Percentiles rank a stretch among this genome's conserved stretches.
Evolutionary conservation across 2,113 vertebrate species (phyloP).

Genomic region (Dipodomys merriami): DNA sequence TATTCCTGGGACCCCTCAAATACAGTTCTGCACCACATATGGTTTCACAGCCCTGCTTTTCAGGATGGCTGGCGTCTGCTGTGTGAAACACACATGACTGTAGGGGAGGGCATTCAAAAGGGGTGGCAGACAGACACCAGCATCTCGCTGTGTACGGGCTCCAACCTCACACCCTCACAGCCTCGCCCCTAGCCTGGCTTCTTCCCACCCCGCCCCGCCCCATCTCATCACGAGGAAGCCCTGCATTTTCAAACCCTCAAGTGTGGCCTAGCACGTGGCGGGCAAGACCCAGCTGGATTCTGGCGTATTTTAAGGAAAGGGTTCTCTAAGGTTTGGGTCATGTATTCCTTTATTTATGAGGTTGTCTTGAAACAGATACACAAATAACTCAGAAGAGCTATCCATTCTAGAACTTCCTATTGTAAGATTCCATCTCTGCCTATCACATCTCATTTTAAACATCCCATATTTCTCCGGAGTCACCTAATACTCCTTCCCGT

Average conservation of each 20-base stretch:
- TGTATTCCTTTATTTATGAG: not conserved
- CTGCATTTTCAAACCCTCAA: not conserved
- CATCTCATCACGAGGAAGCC: no score
- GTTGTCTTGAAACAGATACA: constrained; percentile 36
- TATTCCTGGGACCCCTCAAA: no score
- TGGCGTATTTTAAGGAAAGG: constrained; percentile 1
- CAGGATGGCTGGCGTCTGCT: not conserved
- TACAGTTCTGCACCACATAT: not conserved
- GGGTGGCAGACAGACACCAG: not conserved
- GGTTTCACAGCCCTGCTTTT: not conserved
- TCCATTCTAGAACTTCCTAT: not conserved
- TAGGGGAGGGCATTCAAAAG: not conserved
- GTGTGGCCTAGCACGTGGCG: not conserved
- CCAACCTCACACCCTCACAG: not conserved
- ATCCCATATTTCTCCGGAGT: not conserved
- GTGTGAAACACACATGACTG: not conserved
- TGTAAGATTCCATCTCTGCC: not conserved
- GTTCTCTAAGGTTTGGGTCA: not conserved
- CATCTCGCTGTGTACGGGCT: not conserved
- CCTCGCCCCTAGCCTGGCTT: not conserved
- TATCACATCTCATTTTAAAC: not conserved
- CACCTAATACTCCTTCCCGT: not conserved
- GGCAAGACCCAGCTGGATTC: not conserved
- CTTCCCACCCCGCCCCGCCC: no score
- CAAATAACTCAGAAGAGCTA: constrained; percentile 8